Percentiles rank a stretch among this genome's conserved stretches.
phyloP scores from a whole-genome alignment of 2,888 invertebrate species.

The Baronia brevicornis region DNA sequence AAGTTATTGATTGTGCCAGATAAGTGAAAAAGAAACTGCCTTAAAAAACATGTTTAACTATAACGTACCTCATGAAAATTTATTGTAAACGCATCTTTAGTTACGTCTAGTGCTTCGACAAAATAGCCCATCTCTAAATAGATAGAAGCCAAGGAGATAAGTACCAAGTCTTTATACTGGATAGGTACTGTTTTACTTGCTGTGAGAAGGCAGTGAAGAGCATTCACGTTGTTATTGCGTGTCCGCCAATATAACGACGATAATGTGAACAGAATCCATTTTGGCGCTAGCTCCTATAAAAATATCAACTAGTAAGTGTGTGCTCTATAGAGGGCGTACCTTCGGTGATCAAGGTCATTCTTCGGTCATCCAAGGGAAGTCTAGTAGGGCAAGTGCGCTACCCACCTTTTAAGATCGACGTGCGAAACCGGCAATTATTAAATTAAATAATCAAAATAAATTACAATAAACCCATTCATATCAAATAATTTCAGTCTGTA shows the following conservation, averaged over 20 bases:
- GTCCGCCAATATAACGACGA: conserved; percentile 88
- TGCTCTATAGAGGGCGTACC: no score
- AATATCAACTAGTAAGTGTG: no score
- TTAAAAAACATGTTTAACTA: not conserved
- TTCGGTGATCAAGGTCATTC: no score
- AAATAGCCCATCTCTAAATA: conserved; percentile 78
- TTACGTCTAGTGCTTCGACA: conserved; percentile 78
- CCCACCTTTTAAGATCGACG: no score
- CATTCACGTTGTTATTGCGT: conserved; percentile 79
- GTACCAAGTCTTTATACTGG: conserved; percentile 78
- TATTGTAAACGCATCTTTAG: conserved; percentile 77
- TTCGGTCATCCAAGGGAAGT: no score
- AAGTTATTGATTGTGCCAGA: no score
- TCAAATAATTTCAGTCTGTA: no score
- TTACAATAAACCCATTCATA: no score
- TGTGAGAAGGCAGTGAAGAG: conserved; percentile 80
- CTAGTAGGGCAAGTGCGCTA: no score
- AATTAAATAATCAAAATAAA: no score
- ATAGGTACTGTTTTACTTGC: conserved; percentile 75
- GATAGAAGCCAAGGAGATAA: conserved; percentile 82
- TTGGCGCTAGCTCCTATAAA: conserved; percentile 80
- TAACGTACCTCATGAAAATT: conserved; percentile 77
- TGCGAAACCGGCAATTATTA: no score
- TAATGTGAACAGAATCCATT: conserved; percentile 83
- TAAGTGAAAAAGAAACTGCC: no score